A percentile compares a stretch with the other conserved stretches of the same genome.
Evolutionary conservation across 2,888 invertebrate genomes (phyloP).

Genomic region (Lasius platythorax): DNA sequence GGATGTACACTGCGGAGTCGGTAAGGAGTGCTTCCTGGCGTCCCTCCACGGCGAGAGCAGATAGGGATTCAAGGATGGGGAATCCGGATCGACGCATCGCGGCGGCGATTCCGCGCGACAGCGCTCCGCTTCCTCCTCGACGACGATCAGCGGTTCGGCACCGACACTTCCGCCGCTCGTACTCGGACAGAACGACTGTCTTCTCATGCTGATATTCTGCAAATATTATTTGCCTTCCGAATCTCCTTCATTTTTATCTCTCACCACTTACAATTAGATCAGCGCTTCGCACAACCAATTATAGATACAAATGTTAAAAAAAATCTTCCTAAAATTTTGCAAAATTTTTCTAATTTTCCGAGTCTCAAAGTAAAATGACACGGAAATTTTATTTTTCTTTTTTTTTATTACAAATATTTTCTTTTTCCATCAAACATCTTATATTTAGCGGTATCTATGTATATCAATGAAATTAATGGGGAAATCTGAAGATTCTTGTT

Average conservation of each 20-base stretch:
- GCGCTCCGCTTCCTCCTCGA: conserved; percentile 89
- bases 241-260: neutral
- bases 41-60: conserved; percentile 94
- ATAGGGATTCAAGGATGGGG: conserved; percentile 92
- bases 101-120: conserved; percentile 87
- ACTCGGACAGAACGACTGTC: conserved; percentile 79
- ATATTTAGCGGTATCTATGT: neutral
- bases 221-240: neutral
- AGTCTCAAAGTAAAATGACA: neutral
- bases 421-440: neutral
- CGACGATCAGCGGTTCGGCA: conserved; percentile 93
- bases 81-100: conserved; percentile 91
- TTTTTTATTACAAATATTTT: neutral
- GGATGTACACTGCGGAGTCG: conserved; percentile 94
- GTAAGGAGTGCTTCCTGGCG: conserved; percentile 93
- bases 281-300: neutral
- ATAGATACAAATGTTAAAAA: neutral
- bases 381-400: neutral
- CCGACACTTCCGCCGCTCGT: conserved; percentile 81
- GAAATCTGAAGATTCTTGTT: neutral
- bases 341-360: neutral
- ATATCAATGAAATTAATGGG: neutral
- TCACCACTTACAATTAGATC: no score
- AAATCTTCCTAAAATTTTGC: neutral
- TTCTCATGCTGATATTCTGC: conserved; percentile 75